Evolutionary conservation across 1,140 invertebrate species (phyloP).

Genomic region (Heliothis subflexa): DNA sequence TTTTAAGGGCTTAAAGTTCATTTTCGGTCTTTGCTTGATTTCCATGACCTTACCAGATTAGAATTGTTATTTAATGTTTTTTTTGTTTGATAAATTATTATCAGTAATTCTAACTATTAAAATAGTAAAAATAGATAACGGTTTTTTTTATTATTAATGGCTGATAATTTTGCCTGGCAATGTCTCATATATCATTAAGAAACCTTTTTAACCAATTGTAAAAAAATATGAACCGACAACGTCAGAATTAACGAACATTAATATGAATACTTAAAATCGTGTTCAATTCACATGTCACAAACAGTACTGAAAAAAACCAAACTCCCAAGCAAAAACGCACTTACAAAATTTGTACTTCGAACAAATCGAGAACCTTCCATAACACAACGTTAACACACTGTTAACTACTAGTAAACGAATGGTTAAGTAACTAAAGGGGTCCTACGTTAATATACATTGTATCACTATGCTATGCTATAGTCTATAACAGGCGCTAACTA

Average conservation of each 20-base stretch:
- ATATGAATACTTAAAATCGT: too few species aligned
- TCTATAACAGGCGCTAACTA: conserved; percentile 29
- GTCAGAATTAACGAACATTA: too few species aligned
- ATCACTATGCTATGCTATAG: conserved; percentile 25
- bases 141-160: too few species aligned
- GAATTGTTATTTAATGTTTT: neutral
- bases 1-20: neutral
- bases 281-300: too few species aligned
- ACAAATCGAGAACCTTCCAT: conserved; percentile 15
- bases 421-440: conserved; percentile 1
- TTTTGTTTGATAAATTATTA: neutral
- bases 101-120: too few species aligned
- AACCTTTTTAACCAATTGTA: too few species aligned
- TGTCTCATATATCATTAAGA: too few species aligned
- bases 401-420: conserved; percentile 1
- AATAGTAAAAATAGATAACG: too few species aligned
- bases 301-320: conserved; percentile 20
- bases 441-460: conserved; percentile 35
- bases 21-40: neutral
- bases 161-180: too few species aligned
- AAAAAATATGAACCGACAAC: too few species aligned
- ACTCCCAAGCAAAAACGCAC: conserved; percentile 13
- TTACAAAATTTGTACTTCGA: conserved; percentile 40
- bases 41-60: too few species aligned
- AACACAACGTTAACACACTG: conserved; percentile 14